Evolutionary conservation across 2,888 invertebrate genomes (phyloP).

Genomic region (Cryptosula pallasiana): DNA sequence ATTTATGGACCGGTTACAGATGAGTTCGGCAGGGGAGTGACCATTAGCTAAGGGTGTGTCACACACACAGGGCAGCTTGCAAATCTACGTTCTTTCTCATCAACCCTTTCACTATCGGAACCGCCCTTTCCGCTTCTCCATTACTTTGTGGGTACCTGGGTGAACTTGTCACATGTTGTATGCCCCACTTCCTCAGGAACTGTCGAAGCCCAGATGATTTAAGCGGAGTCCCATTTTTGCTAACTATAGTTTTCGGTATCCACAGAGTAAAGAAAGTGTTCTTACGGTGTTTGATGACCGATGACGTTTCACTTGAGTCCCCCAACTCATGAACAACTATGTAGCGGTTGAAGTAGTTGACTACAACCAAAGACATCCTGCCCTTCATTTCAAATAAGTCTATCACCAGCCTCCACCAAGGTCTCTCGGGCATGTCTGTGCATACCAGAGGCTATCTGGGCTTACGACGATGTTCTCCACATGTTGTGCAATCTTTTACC

Average conservation of each 20-base stretch:
- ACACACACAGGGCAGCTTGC: neutral
- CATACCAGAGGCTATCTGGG: no score
- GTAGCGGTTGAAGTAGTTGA: no score
- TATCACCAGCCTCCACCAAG: no score
- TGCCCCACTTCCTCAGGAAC: neutral
- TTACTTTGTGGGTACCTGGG: constrained; percentile 12
- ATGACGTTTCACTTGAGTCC: neutral
- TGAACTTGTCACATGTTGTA: constrained; percentile 17
- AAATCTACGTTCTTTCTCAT: no score
- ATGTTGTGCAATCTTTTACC: no score
- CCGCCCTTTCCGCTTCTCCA: neutral
- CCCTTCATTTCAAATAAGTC: no score
- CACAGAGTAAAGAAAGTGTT: constrained; percentile 9
- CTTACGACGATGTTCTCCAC: no score
- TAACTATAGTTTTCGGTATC: constrained; percentile 17
- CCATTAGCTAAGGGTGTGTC: neutral
- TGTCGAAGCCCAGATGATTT: neutral
- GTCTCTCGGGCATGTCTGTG: no score
- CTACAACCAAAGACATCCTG: no score
- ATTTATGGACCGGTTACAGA: neutral
- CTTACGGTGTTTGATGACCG: neutral
- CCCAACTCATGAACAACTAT: no score
- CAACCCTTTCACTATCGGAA: neutral
- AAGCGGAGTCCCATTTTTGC: constrained; percentile 25
- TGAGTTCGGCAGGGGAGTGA: neutral